These are phyloP conservation scores for Cataglyphis albicans DNA, from an alignment of 2,888 invertebrate species.

Conservation along the genomic window DNA sequence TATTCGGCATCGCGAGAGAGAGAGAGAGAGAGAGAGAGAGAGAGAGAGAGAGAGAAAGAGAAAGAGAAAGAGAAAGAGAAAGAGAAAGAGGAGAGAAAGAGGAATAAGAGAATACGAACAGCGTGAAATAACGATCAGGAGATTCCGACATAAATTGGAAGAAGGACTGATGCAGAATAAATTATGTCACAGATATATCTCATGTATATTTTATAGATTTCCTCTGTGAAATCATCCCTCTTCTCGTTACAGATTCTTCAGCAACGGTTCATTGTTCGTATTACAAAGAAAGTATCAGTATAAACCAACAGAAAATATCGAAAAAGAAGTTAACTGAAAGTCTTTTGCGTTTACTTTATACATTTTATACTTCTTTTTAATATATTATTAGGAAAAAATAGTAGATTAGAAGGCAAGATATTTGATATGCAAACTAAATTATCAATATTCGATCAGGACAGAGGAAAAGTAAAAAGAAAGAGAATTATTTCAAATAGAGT, in stretches of 20 bases:
- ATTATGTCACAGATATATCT: not conserved
- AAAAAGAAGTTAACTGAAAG: not conserved
- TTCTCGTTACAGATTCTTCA: no score
- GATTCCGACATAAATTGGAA: not conserved
- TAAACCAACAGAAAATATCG: not conserved
- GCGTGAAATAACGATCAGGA: not conserved
- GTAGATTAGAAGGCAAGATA: not conserved
- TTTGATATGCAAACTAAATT: not conserved
- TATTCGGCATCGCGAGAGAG: constrained; percentile 28
- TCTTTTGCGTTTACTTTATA: not conserved
- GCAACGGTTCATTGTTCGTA: no score
- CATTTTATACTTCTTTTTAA: not conserved
- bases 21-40: not conserved
- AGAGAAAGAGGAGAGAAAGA: not conserved
- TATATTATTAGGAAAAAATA: not conserved
- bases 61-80: not conserved
- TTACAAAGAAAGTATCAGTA: not conserved
- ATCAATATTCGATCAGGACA: not conserved
- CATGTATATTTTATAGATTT: not conserved
- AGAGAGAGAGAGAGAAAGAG: not conserved
- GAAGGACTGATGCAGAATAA: not conserved
- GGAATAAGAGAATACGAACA: not conserved
- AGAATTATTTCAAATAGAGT: not conserved
- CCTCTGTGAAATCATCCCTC: no score
- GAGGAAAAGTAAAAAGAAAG: not conserved